Conservation (phyloP, 2,888 invertebrate species). For the Melolontha melolontha region DNA sequence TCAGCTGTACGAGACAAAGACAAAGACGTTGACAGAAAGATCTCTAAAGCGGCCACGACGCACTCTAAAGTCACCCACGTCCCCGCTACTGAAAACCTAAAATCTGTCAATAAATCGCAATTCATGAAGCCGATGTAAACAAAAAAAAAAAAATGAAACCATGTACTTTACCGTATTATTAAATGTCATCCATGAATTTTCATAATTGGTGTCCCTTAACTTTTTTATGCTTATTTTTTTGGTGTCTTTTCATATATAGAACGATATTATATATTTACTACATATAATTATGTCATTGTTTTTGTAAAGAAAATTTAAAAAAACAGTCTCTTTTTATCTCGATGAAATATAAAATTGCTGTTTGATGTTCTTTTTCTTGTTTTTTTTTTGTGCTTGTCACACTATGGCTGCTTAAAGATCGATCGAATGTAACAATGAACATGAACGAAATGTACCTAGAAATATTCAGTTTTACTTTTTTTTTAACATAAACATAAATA, state of each 20-base stretch:
- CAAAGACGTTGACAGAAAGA: constrained; percentile 61
- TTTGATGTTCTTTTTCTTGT: constrained; percentile 35
- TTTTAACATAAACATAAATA: no score
- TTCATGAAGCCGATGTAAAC: constrained; percentile 35
- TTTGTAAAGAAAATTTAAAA: constrained; percentile 12
- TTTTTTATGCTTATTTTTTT: not conserved
- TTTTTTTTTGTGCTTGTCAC: constrained; percentile 8
- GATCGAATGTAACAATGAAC: constrained; percentile 7
- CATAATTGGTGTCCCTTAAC: no score
- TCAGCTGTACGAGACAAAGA: constrained; percentile 63
- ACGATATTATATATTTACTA: no score
- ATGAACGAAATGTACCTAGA: constrained; percentile 42
- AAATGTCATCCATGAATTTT: no score
- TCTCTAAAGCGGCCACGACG: constrained; percentile 62
- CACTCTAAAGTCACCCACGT: constrained; percentile 52
- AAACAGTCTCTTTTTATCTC: constrained; percentile 37
- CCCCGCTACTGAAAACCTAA: constrained; percentile 48
- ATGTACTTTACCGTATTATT: no score
- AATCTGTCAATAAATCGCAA: constrained; percentile 48
- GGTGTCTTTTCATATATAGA: constrained; percentile 19
- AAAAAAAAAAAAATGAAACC: constrained; percentile 1
- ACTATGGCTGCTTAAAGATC: no score
- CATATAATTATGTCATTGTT: constrained; percentile 6
- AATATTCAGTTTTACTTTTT: constrained; percentile 6
- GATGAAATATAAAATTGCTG: constrained; percentile 39